These are phyloP conservation scores for Paragorgia papillata DNA, from an alignment of 92 coral and sea anemone species.

Conservation along the genomic window DNA sequence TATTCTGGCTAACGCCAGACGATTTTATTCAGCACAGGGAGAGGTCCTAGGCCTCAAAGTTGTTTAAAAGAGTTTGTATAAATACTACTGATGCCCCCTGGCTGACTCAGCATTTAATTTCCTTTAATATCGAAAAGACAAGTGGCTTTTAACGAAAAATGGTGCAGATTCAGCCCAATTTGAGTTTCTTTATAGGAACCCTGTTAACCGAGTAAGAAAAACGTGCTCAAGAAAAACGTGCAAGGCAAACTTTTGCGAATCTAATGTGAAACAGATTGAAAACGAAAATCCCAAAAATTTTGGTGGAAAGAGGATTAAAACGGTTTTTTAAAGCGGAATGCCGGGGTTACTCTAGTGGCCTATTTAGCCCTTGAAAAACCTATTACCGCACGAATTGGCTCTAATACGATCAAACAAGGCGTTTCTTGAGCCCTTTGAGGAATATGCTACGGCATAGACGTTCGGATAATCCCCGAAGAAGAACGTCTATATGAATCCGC, in stretches of 20 bases:
- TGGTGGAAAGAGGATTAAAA: constrained; percentile 56
- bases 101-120: too few species aligned
- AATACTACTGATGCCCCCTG: constrained; percentile 45
- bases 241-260: constrained; percentile 36
- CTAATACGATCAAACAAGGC: constrained; percentile 43
- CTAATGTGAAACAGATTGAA: constrained; percentile 51
- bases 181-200: constrained; percentile 49
- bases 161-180: constrained; percentile 47
- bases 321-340: constrained; percentile 36
- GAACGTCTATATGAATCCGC: too few species aligned
- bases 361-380: neutral
- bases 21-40: too few species aligned
- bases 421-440: constrained; percentile 47
- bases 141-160: constrained; percentile 50
- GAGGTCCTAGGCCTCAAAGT: too few species aligned
- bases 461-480: too few species aligned
- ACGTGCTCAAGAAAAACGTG: too few species aligned
- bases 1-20: too few species aligned
- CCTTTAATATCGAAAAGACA: constrained; percentile 54
- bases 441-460: too few species aligned
- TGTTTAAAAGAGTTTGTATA: constrained; percentile 42
- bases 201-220: constrained; percentile 52
- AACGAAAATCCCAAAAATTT: constrained; percentile 43
- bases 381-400: constrained; percentile 40
- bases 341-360: too few species aligned